Conservation (phyloP, 2,113 vertebrate genomes). For the Protomyctophum bolini region DNA sequence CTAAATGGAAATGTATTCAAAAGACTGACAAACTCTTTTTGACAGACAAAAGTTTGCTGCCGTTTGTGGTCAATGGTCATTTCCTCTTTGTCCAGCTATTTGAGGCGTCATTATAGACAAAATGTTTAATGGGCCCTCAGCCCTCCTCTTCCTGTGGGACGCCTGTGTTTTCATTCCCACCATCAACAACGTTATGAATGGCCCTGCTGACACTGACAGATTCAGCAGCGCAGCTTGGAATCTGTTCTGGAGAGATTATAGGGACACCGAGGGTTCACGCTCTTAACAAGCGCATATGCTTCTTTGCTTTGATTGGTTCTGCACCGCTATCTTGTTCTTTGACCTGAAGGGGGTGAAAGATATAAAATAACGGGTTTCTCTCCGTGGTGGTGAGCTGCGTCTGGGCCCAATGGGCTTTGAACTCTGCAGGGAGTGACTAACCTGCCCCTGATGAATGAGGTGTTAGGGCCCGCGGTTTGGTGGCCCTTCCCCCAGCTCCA, state of each 20-base stretch:
- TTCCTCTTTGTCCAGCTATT: no score
- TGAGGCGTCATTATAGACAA: no score
- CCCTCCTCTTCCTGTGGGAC: no score
- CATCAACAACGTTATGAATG: no score
- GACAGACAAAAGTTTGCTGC: no score
- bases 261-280: no score
- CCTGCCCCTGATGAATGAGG: constrained; percentile 35
- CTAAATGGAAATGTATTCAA: no score
- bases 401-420: constrained; percentile 28
- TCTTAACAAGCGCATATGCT: neutral
- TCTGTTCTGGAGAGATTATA: neutral
- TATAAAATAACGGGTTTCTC: neutral
- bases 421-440: constrained; percentile 24
- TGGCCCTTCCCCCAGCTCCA: neutral
- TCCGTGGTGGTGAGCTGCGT: neutral
- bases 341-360: neutral
- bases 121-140: neutral
- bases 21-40: no score
- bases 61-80: no score
- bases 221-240: no score
- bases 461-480: neutral
- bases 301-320: neutral
- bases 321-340: constrained; percentile 6
- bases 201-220: no score
- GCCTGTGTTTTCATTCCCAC: no score